A percentile compares a stretch with the other conserved stretches of the same genome.
These are phyloP conservation scores for Drosophila mimetica DNA, from an alignment of 2,888 invertebrate species.

Conservation along the genomic window DNA sequence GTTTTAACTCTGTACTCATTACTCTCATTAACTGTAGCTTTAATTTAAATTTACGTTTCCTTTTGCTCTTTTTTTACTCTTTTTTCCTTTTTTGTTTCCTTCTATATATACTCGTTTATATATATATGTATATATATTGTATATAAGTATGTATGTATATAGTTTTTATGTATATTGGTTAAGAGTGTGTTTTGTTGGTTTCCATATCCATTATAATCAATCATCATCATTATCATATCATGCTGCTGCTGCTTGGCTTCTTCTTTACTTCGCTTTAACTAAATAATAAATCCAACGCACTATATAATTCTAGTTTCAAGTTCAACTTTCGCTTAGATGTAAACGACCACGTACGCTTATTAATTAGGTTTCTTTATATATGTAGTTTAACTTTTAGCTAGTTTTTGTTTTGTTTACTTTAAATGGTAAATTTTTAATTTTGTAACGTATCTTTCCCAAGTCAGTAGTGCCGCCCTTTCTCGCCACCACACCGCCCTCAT, in stretches of 20 bases:
- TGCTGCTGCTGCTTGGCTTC: conserved; percentile 52
- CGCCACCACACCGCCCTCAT: neutral
- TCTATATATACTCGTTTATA: conserved; percentile 45
- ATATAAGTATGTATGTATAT: conserved; percentile 59
- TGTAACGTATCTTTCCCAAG: conserved; percentile 61
- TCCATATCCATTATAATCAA: conserved; percentile 59
- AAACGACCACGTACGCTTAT: conserved; percentile 80
- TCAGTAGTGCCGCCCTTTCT: conserved; percentile 27
- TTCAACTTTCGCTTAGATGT: conserved; percentile 80
- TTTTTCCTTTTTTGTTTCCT: conserved; percentile 38
- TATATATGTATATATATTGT: conserved; percentile 49
- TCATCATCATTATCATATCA: conserved; percentile 59
- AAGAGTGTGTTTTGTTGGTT: conserved; percentile 65
- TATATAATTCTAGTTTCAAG: conserved; percentile 81
- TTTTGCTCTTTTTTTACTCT: conserved; percentile 46
- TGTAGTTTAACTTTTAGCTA: conserved; percentile 80
- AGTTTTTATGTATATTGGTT: conserved; percentile 63
- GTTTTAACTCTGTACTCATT: conserved; percentile 40
- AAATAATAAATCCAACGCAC: conserved; percentile 79
- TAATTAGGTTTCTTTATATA: conserved; percentile 77
- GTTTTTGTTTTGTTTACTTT: conserved; percentile 73
- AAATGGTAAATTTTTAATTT: conserved; percentile 76
- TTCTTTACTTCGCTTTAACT: conserved; percentile 57
- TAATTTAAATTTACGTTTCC: conserved; percentile 70
- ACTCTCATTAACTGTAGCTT: conserved; percentile 60